Evolutionary conservation across 30 jellyfish, hydroid and myxozoan species (phyloP), one percentile per base, ranked within the genome.

Genomic region (Nemopilema nomurai): DNA sequence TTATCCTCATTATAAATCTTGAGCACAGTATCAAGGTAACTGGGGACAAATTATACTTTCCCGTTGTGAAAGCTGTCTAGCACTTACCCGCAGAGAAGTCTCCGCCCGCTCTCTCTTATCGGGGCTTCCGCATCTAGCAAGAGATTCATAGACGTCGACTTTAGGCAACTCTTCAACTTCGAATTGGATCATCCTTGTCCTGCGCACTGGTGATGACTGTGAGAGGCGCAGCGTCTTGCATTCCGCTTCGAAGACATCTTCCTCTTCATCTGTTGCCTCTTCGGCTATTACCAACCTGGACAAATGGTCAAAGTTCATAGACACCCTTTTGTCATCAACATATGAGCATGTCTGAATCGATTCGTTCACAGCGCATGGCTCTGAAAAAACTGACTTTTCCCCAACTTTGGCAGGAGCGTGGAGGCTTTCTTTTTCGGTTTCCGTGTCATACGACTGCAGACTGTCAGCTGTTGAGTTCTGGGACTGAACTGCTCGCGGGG

Each of bases 91-190:
- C 28, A 84, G 82, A 18, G 93, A 74, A 1, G 93, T 84, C 63
- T 84, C 93, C 23, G 84, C 85, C 76, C 93, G 75, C 33, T 80
- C 89, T 66, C 51, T 84, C 51, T 52, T 64, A 74, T 84, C 93
- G 13, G 93, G 86, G 25, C 83, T 70, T 19, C 87, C 79, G 30
- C 69, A 69, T 67, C 93, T 84, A 8, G 74, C 93, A 0, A 62
- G 67, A 16, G 87, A 41, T 21, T 21, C 79, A 62, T 24, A 30
- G 32, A 21, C 67, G n/a, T 62, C 84, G 1, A 71, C 68, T 65
- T 76, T 62, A 1, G 93, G 93, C 79, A 57, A 76, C 17, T 74
- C 87, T 73, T 84, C 93, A 18, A 74, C 93, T 53, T 84, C 93
- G 24, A 84, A 73, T 28, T 84, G 86, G 29, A 73, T 63, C 84